phyloP scores from a whole-genome alignment of 2,113 vertebrate genomes.

The Girardinichthys multiradiatus region DNA sequence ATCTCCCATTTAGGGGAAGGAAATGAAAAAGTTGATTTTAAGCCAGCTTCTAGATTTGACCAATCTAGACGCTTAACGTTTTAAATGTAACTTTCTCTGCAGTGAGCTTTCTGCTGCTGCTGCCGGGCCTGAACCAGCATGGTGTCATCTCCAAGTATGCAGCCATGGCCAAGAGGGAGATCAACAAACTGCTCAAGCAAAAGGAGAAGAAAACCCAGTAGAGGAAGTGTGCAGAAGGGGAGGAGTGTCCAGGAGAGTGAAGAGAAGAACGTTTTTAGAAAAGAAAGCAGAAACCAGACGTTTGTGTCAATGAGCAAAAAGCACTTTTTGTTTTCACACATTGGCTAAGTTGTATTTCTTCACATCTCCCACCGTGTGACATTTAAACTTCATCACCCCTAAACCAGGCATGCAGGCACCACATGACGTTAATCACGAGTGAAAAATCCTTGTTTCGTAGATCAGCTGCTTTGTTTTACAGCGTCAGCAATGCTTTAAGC shows the following conservation, averaged over 20 bases:
- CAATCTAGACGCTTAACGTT: too few species aligned
- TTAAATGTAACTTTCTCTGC: not conserved
- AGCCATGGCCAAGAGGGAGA: constrained; percentile 94
- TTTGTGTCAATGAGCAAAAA: constrained; percentile 29
- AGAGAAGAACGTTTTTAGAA: constrained; percentile 4
- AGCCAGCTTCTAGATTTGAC: too few species aligned
- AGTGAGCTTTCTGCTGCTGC: constrained; percentile 91
- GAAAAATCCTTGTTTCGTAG: constrained; percentile 8
- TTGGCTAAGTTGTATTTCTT: constrained; percentile 22
- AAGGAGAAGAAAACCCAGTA: constrained; percentile 98
- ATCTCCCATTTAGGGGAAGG: too few species aligned
- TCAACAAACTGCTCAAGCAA: constrained; percentile 98
- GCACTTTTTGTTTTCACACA: constrained; percentile 26
- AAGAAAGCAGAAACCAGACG: not conserved
- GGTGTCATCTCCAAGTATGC: constrained; percentile 92
- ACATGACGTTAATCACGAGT: constrained; percentile 16
- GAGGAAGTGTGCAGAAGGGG: constrained; percentile 12
- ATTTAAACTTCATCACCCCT: constrained; percentile 11
- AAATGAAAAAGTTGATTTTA: too few species aligned
- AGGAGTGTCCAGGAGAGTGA: not conserved
- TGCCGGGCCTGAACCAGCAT: constrained; percentile 95
- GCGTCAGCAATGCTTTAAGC: constrained; percentile 51
- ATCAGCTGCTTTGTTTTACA: constrained; percentile 23
- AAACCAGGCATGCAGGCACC: constrained; percentile 24
- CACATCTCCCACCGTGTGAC: constrained; percentile 17